Evolutionary conservation across 2,797 vertebrate genomes (phyloP).

Genomic region (Urocyon cinereoargenteus): DNA sequence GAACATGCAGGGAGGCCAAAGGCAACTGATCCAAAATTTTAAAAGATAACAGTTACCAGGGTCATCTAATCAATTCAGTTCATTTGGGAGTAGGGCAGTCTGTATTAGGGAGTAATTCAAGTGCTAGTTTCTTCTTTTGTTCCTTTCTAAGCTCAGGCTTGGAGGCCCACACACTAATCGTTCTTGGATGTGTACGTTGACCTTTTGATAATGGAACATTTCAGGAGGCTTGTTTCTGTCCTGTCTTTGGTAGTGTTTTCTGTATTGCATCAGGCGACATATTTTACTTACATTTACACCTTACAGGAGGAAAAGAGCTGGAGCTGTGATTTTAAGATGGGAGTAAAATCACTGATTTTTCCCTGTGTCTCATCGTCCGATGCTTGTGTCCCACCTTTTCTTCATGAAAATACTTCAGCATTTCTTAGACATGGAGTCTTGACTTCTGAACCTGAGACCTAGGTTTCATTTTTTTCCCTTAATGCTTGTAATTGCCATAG

Average conservation of each 20-base stretch:
- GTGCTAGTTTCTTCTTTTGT: background rate
- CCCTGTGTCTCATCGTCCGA: background rate
- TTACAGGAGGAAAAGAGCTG: slow-evolving; percentile 28
- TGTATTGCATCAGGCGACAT: background rate
- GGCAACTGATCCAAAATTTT: background rate
- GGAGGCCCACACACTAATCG: background rate
- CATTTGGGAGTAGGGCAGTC: background rate
- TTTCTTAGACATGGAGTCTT: slow-evolving; percentile 36
- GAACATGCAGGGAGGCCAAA: slow-evolving; percentile 43
- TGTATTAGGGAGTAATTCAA: background rate
- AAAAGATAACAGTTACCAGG: background rate
- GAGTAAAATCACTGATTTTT: background rate
- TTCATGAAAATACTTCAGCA: slow-evolving; percentile 44
- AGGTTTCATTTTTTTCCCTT: slow-evolving; percentile 52
- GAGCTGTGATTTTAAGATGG: background rate
- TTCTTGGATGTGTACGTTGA: slow-evolving; percentile 44
- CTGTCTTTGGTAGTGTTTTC: background rate
- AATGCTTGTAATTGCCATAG: slow-evolving; percentile 39
- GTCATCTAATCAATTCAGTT: background rate
- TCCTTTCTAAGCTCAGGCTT: background rate
- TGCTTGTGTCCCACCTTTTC: slow-evolving; percentile 68
- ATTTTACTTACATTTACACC: slow-evolving; percentile 39
- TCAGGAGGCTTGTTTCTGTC: slow-evolving; percentile 42
- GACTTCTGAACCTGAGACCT: slow-evolving; percentile 37
- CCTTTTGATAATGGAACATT: slow-evolving; percentile 59